Evolutionary conservation across 2,888 invertebrate genomes (phyloP), one percentile per base, ranked within the genome.

Genomic region (Drosophila paranaensis): DNA sequence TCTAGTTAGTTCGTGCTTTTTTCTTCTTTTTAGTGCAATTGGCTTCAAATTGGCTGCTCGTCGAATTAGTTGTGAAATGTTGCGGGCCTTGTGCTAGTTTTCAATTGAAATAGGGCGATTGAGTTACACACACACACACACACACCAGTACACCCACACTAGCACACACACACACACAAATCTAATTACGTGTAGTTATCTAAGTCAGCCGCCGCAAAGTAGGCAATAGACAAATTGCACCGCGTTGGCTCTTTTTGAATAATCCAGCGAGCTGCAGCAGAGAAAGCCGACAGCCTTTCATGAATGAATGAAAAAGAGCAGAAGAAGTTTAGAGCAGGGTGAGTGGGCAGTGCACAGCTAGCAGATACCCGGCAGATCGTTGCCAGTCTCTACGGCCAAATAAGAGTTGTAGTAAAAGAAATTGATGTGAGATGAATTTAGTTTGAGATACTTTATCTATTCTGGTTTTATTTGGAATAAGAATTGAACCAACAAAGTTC

Each of bases 21-120:
- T 58, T 70, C 25, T 58, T 56, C 60, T 58, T 70, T 61, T 71
- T 77, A 33, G 6, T 50, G 73, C 74, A 88, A 83, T 88, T 88
- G 84, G 76, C 89, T 81, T 87, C 87, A 84, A 84, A 84, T 89
- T 84, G 84, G 88, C 89, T 89, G 76, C 75, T 74, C 71, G 73
- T 76, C 71, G 84, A 75, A 89, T 89, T 83, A 89, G 79, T 70
- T 74, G 75, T 33, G 67, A 54, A 51, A 63, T 57, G 46, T 45
- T 45, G 57, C 68, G 16, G 72, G 74, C 74, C 72, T 77, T 82
- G 80, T 54, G 65, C 80, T 67, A 82, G 46, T 70, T 88, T 79
- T 60, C 58, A 65, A 67, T 74, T 77, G 77, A 71, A 60, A 50
- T 50, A 64, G 68, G 33, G 11, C 48, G 20, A 40, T 46, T 56